These are phyloP conservation scores for Petrosia ficiformis DNA, from an alignment of 37 sponge, comb jelly and placozoan species.

Conservation along the genomic window DNA sequence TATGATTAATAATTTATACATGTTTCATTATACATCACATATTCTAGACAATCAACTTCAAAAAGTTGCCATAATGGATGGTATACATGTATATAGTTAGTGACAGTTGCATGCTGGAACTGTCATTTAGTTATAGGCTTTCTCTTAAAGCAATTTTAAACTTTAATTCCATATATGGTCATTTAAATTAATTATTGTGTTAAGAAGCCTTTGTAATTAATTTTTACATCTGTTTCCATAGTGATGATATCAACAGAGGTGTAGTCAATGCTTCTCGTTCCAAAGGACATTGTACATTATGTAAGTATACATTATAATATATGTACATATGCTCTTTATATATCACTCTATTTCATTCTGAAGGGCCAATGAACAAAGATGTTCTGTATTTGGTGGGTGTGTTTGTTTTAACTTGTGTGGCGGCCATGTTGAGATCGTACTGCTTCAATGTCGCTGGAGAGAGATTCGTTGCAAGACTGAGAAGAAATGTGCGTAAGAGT, in stretches of 20 bases:
- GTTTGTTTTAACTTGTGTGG: slow-evolving; percentile 51
- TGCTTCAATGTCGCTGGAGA: slow-evolving; percentile 72
- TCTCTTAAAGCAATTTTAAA: no score
- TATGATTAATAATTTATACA: not conserved
- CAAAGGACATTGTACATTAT: not conserved
- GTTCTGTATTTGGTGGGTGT: slow-evolving; percentile 57
- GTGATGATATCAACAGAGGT: not conserved
- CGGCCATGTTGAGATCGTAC: slow-evolving; percentile 51
- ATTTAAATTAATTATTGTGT: no score
- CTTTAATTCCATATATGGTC: no score
- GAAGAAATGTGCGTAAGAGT: slow-evolving; percentile 46
- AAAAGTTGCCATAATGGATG: no score
- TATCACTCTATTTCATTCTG: not conserved
- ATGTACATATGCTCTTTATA: not conserved
- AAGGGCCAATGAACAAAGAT: slow-evolving; percentile 52
- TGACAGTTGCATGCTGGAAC: no score
- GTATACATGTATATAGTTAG: no score
- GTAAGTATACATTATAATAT: not conserved
- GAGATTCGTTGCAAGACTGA: slow-evolving; percentile 73
- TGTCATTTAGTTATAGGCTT: no score
- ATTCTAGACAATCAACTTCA: no score
- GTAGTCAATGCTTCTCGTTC: not conserved
- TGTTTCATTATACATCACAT: no score
- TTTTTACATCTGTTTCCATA: slow-evolving; percentile 1
- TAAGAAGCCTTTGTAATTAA: no score